These are phyloP conservation scores for Sterrhoptilus dennistouni DNA, from an alignment of 2,113 vertebrate species.

Conservation along the genomic window DNA sequence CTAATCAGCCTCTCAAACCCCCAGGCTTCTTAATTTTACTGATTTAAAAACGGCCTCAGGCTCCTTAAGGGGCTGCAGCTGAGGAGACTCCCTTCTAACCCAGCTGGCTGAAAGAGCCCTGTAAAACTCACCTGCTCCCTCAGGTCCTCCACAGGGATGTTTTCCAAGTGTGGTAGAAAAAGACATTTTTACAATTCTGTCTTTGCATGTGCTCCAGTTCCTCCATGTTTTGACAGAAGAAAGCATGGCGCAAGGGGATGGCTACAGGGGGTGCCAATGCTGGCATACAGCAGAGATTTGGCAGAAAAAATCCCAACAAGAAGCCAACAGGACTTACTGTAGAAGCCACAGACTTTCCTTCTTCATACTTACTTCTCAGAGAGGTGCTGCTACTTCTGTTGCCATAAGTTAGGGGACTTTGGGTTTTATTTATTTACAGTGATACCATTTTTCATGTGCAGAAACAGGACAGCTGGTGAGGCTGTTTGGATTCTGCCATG, in stretches of 20 bases:
- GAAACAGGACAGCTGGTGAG: background rate
- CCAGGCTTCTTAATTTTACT: background rate
- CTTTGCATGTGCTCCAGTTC: background rate
- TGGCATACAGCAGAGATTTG: background rate
- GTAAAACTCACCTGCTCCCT: background rate
- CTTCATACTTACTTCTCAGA: background rate
- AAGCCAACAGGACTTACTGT: background rate
- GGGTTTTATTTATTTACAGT: background rate
- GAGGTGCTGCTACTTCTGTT: background rate
- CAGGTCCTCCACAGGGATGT: background rate
- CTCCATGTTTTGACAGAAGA: background rate
- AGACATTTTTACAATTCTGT: background rate
- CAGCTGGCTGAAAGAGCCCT: fast-evolving
- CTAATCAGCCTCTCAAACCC: background rate
- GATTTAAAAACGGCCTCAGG: background rate
- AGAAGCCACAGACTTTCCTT: background rate
- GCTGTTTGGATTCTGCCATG: background rate
- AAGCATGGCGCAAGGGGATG: background rate
- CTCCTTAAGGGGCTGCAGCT: background rate
- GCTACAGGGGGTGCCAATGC: background rate
- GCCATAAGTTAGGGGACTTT: background rate
- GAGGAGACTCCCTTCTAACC: background rate
- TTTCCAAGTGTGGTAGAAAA: background rate
- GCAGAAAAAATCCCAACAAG: background rate
- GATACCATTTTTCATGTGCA: background rate